Conservation (phyloP, 2,797 vertebrate species). For the Sebastes taczanowskii region DNA sequence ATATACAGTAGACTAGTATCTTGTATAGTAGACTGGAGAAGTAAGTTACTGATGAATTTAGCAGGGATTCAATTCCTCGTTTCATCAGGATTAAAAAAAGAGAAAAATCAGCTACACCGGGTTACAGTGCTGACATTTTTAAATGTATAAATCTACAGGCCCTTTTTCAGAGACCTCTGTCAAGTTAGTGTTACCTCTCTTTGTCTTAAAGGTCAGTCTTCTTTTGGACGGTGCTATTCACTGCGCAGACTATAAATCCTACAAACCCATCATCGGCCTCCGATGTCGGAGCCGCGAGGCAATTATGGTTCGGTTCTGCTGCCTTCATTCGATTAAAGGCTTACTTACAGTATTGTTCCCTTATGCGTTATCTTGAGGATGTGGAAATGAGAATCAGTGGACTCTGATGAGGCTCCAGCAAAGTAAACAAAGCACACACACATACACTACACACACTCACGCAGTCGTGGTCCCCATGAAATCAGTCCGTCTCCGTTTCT, state of each 20-base stretch:
- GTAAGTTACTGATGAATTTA: neutral
- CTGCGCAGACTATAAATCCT: neutral
- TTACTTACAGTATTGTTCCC: constrained; percentile 18
- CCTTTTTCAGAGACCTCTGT: neutral
- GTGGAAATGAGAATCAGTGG: constrained; percentile 29
- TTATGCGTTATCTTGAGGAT: constrained; percentile 4
- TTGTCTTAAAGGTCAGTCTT: constrained; percentile 25
- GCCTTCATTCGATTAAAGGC: constrained; percentile 32
- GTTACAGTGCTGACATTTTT: constrained; percentile 1
- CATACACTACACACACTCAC: neutral
- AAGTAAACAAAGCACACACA: constrained; percentile 12
- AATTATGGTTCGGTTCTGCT: constrained; percentile 1
- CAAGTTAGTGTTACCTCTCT: neutral
- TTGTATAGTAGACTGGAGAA: neutral
- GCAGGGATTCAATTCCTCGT: neutral
- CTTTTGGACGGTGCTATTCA: neutral
- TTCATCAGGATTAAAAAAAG: neutral
- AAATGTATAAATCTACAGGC: constrained; percentile 1
- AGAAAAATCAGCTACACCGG: neutral
- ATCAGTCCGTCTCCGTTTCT: neutral
- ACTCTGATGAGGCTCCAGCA: neutral
- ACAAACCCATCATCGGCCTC: neutral
- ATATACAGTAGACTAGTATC: neutral
- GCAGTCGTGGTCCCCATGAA: neutral
- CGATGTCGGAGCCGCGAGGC: neutral